phyloP scores from a whole-genome alignment of 1,140 invertebrate species.

The Odontomachus brunneus region DNA sequence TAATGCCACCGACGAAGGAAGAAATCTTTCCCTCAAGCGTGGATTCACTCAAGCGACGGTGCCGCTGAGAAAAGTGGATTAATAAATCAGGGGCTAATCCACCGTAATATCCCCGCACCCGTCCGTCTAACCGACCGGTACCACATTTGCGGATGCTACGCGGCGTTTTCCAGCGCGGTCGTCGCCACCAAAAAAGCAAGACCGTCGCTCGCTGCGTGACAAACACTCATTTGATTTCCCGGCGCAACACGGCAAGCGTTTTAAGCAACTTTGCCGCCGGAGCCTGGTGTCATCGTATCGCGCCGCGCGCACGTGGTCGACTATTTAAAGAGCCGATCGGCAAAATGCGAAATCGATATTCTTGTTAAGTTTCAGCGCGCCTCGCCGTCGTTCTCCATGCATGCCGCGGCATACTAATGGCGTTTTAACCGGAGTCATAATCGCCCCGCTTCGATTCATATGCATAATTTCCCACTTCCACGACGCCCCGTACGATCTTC shows the following conservation, averaged over 20 bases:
- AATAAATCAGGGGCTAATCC: slow-evolving; percentile 62
- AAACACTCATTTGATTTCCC: slow-evolving; percentile 52
- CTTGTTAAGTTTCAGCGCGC: slow-evolving; percentile 49
- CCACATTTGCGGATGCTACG: slow-evolving; percentile 35
- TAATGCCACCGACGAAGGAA: slow-evolving; percentile 38
- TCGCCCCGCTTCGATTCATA: slow-evolving; percentile 40
- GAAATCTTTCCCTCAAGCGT: slow-evolving; percentile 38
- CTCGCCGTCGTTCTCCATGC: slow-evolving; percentile 38
- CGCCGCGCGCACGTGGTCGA: slow-evolving; percentile 1
- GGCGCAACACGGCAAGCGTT: slow-evolving; percentile 45
- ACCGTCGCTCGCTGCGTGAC: slow-evolving; percentile 32
- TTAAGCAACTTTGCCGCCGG: slow-evolving; percentile 35
- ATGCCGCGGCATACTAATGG: slow-evolving; percentile 58
- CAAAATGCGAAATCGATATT: slow-evolving; percentile 57
- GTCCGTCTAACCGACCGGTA: background rate
- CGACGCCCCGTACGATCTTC: background rate
- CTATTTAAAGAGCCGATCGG: slow-evolving; percentile 56
- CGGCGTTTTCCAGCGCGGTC: slow-evolving; percentile 28
- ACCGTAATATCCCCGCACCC: slow-evolving; percentile 40
- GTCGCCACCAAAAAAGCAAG: slow-evolving; percentile 9
- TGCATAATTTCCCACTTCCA: slow-evolving; percentile 46
- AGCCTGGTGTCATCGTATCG: background rate
- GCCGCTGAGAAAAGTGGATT: slow-evolving; percentile 54
- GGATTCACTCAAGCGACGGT: slow-evolving; percentile 41
- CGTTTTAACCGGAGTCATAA: slow-evolving; percentile 52